Conservation (phyloP, 92 coral and sea anemone genomes). For the Umimayanthus chanpuru region DNA sequence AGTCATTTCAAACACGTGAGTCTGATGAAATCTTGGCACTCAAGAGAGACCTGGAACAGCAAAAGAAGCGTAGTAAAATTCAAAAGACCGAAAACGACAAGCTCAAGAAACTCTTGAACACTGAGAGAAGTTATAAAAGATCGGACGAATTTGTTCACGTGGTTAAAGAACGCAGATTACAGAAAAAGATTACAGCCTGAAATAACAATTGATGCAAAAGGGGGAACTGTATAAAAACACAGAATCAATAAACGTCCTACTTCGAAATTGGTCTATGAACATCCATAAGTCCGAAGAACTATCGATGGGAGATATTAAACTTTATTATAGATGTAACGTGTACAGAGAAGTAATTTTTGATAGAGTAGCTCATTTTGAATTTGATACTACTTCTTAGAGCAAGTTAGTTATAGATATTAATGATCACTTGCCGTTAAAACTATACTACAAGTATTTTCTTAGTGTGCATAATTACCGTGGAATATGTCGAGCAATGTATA, state of each 20-base stretch:
- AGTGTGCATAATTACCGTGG: not conserved
- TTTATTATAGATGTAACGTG: not conserved
- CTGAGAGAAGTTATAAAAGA: constrained; percentile 75
- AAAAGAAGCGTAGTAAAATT: constrained; percentile 57
- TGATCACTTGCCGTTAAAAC: not conserved
- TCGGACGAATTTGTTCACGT: constrained; percentile 79
- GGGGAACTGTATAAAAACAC: not conserved
- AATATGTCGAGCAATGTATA: too few species aligned
- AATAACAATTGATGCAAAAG: not conserved
- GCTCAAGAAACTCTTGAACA: constrained; percentile 69
- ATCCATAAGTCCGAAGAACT: not conserved
- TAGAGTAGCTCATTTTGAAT: not conserved
- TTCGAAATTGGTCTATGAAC: not conserved
- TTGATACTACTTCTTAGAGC: not conserved
- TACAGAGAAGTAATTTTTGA: not conserved
- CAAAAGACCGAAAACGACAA: constrained; percentile 70
- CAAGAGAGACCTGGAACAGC: constrained; percentile 61
- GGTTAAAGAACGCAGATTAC: constrained; percentile 58
- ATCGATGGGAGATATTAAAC: not conserved
- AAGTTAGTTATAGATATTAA: too few species aligned
- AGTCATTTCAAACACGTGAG: constrained; percentile 28
- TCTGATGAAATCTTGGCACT: constrained; percentile 44
- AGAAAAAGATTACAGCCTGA: constrained; percentile 11
- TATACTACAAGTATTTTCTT: too few species aligned
- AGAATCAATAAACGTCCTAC: not conserved